phyloP scores from a whole-genome alignment of 53 echinoderm and acorn worm species.

The Luidia sarsii region DNA sequence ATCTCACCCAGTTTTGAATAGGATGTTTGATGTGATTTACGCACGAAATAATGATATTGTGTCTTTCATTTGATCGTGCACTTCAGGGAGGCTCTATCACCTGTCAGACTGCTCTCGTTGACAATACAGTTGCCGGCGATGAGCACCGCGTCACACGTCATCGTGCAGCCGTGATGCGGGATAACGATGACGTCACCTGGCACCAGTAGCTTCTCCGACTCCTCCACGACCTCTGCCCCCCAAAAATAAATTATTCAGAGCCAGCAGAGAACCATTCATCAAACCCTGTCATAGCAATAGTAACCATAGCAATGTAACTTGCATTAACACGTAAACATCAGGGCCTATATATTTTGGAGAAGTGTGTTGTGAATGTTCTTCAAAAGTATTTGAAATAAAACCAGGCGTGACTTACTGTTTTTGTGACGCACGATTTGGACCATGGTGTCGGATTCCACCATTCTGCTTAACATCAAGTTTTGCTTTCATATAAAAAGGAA shows the following conservation, averaged over 20 bases:
- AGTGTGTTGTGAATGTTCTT: too few relatives aligned
- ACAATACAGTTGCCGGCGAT: constrained; percentile 84
- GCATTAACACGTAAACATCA: too few relatives aligned
- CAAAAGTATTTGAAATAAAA: neutral
- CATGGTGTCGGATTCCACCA: constrained; percentile 63
- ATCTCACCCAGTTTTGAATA: too few relatives aligned
- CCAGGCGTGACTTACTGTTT: constrained; percentile 50
- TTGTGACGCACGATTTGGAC: constrained; percentile 58
- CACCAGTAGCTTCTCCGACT: constrained; percentile 67
- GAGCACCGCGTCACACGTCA: constrained; percentile 88
- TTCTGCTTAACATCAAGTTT: constrained; percentile 62
- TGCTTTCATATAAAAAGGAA: constrained; percentile 48
- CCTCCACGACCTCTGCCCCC: constrained; percentile 30
- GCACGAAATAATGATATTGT: too few relatives aligned
- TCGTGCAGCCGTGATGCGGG: constrained; percentile 75
- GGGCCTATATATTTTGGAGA: too few relatives aligned
- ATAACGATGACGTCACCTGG: constrained; percentile 82
- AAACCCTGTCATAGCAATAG: too few relatives aligned
- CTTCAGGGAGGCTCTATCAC: too few relatives aligned
- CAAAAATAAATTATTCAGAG: too few relatives aligned
- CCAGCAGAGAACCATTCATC: too few relatives aligned
- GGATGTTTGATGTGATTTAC: too few relatives aligned
- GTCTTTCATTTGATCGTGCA: too few relatives aligned
- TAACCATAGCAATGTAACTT: too few relatives aligned
- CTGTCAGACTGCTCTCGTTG: constrained; percentile 93